Percentiles rank a stretch among this genome's conserved stretches.
Conservation (phyloP, 2,797 vertebrate species). For the Crenuchus spilurus region DNA sequence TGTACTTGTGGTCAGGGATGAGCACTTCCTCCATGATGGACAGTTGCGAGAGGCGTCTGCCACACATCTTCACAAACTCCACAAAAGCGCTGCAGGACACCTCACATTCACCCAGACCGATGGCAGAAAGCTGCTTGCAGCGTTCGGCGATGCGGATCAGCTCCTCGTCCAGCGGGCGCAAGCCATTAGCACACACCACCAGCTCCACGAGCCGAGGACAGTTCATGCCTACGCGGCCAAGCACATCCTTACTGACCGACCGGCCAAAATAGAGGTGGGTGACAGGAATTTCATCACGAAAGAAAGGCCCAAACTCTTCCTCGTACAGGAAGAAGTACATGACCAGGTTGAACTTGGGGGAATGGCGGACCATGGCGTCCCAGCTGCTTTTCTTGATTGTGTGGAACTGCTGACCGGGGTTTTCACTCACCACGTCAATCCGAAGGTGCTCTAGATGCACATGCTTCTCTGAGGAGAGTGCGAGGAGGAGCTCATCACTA, state of each 20-base stretch:
- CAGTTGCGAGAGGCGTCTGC: slow-evolving; percentile 91
- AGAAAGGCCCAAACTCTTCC: slow-evolving; percentile 96
- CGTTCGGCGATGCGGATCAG: slow-evolving; percentile 94
- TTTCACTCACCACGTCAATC: slow-evolving; percentile 96
- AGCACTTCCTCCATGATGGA: slow-evolving; percentile 99
- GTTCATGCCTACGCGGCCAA: slow-evolving; percentile 94
- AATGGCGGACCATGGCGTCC: slow-evolving; percentile 97
- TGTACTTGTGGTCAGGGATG: slow-evolving; percentile 95
- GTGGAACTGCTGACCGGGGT: slow-evolving; percentile 95
- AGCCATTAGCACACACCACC: slow-evolving; percentile 96
- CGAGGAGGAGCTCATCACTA: slow-evolving; percentile 94
- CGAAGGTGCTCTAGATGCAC: slow-evolving; percentile 95
- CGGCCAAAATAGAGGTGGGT: slow-evolving; percentile 98
- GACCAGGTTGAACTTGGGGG: slow-evolving; percentile 96
- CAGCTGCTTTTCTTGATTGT: slow-evolving; percentile 97
- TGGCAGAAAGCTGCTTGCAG: slow-evolving; percentile 92
- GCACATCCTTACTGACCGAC: slow-evolving; percentile 95
- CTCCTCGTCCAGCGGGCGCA: slow-evolving; percentile 95
- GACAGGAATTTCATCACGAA: slow-evolving; percentile 92
- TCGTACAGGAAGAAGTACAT: slow-evolving; percentile 99
- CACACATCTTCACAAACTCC: slow-evolving; percentile 98
- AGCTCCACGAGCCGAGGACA: slow-evolving; percentile 95
- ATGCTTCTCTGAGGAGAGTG: slow-evolving; percentile 95
- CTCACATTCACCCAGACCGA: slow-evolving; percentile 96
- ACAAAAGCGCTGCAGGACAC: slow-evolving; percentile 98